Evolutionary conservation across 1,140 invertebrate species (phyloP), one percentile per base, ranked within the genome.

Genomic region (Euura lappo): DNA sequence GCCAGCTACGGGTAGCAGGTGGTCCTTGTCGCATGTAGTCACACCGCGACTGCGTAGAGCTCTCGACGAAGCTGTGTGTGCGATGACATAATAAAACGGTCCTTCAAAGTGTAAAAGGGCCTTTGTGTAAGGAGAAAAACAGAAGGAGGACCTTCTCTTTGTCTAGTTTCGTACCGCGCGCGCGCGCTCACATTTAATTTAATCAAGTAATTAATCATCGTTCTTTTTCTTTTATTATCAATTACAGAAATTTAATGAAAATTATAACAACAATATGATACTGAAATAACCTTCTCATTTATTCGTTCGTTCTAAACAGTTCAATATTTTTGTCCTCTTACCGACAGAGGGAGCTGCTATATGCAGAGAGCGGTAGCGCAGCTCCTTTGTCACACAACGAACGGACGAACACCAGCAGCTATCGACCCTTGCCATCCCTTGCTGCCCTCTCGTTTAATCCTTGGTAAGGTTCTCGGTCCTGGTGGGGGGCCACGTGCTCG

Each of bases 401-500:
- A 43, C 8, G 10, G 28, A 13, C n/a, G 43, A 45, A 47, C 69
- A 13, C 44, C 69, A 47, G 69, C 69, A 70, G 69, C 69, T 70
- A 70, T 70, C 69, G 69, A 70, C 69, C 69, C 69, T n/a, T 42
- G 51, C 51, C 69, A 11, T 10, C 44, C 45, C 45, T 45, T 28
- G 43, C 44, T 72, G 7, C 45, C 70, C 67, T 72, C 65, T 65
- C 68, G 72, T 68, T 76, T 7, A 45, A 71, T 28, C 69, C 72
- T 7, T 44, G 70, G 65, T 11, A 66, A 51, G 68, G 65, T 65
- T 60, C 13, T 69, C 46, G 51, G 74, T 69, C 51, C 45, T 71
- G 67, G 76, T 82, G 75, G 79, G 78, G 79, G 79, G 75, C 79
- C 81, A 83, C 80, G 81, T 81, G 80, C 77, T 80, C 71, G 46